Evolutionary conservation across 1,140 invertebrate species (phyloP).

Genomic region (Stegodyphus dumicola): DNA sequence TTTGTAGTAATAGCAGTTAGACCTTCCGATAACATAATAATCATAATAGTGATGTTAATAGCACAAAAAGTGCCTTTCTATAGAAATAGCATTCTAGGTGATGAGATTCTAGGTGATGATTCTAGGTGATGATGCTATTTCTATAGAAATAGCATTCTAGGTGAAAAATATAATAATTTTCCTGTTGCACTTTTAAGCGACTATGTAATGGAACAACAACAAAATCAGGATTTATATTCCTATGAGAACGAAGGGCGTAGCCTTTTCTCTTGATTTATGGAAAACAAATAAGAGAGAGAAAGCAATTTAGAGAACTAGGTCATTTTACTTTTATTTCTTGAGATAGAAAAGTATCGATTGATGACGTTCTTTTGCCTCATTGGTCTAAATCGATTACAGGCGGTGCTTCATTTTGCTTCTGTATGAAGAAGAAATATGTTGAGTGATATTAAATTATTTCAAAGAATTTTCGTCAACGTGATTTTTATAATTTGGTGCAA

Average conservation of each 20-base stretch:
- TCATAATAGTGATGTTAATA: background rate
- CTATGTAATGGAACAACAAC: background rate
- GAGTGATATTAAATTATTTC: no score
- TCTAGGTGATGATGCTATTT: no score
- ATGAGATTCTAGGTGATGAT: no score
- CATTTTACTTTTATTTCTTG: background rate
- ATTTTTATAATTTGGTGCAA: no score
- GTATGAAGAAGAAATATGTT: background rate
- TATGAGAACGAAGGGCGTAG: background rate
- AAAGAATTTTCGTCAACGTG: no score
- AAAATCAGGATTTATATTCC: background rate
- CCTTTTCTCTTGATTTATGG: slow-evolving; percentile 12
- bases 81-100: background rate
- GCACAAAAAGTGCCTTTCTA: background rate
- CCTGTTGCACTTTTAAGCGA: background rate
- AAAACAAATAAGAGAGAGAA: background rate
- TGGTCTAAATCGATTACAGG: background rate
- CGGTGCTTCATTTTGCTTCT: background rate
- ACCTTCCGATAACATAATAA: background rate
- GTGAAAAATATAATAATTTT: background rate
- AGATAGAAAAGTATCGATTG: background rate
- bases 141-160: background rate
- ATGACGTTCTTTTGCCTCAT: background rate
- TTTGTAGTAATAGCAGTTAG: background rate
- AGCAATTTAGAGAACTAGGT: background rate